Evolutionary conservation across 2,113 vertebrate species (phyloP).

Genomic region (Toxostoma redivivum): DNA sequence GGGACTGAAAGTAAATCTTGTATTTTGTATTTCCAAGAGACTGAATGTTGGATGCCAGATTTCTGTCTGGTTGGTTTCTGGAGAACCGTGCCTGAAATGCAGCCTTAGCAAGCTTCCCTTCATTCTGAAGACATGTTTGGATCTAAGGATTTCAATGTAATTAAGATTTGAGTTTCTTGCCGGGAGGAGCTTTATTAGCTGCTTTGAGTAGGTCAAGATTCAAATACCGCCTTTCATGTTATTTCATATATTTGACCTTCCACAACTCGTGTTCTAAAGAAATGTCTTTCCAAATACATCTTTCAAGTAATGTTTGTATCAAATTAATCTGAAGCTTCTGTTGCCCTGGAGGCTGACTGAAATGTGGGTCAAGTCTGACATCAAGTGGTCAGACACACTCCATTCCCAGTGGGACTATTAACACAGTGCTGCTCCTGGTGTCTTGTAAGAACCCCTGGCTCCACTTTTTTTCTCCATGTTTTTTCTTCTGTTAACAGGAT

Average conservation of each 20-base stretch:
- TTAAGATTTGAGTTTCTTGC: not conserved
- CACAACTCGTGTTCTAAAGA: not conserved
- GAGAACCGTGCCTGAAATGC: not conserved
- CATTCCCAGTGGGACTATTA: conserved; percentile 23
- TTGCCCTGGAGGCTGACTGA: conserved; percentile 23
- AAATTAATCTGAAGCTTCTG: not conserved
- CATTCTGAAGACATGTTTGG: not conserved
- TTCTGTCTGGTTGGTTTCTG: not conserved
- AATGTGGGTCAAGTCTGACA: conserved; percentile 64
- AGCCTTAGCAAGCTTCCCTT: not conserved
- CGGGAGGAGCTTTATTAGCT: not conserved
- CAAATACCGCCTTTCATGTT: not conserved
- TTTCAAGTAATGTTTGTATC: not conserved
- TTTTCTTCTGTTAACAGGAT: not conserved
- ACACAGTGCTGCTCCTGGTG: not conserved
- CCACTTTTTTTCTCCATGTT: not conserved
- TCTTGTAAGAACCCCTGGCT: not conserved
- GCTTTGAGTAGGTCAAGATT: not conserved
- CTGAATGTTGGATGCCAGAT: not conserved
- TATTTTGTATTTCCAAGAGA: not conserved
- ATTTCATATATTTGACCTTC: conserved; percentile 6
- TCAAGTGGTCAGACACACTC: conserved; percentile 55
- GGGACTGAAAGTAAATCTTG: not conserved
- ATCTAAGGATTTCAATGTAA: not conserved
- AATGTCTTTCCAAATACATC: not conserved